phyloP scores from a whole-genome alignment of 2,888 invertebrate genomes.

The Ormyrus pomaceus region DNA sequence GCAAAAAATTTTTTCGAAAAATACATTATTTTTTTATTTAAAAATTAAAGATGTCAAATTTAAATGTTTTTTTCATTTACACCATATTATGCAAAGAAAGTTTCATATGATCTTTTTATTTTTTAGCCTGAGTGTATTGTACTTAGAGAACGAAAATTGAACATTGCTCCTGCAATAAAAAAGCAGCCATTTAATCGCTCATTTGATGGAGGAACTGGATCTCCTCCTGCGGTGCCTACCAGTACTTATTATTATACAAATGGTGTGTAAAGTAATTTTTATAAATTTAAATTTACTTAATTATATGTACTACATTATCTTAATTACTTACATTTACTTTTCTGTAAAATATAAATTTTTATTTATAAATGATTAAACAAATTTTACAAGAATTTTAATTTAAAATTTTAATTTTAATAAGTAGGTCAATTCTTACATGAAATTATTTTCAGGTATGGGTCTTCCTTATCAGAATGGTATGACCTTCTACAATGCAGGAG shows the following conservation, averaged over 20 bases:
- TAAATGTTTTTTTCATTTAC: neutral
- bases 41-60: conserved; percentile 2
- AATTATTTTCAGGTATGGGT: conserved; percentile 68
- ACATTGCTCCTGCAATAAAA: conserved; percentile 91
- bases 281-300: neutral
- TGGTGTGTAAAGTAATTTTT: conserved; percentile 66
- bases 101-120: neutral
- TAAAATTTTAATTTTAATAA: conserved; percentile 1
- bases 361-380: neutral
- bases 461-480: conserved; percentile 75
- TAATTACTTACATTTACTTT: neutral
- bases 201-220: conserved; percentile 77
- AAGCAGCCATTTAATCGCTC: conserved; percentile 82
- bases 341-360: neutral
- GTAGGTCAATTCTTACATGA: neutral
- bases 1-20: neutral
- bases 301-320: neutral
- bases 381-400: conserved; percentile 12
- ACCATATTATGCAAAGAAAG: conserved; percentile 6
- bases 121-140: conserved; percentile 85
- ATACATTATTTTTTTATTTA: neutral
- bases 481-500: conserved; percentile 74
- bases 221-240: conserved; percentile 77
- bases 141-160: conserved; percentile 87
- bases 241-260: conserved; percentile 77